Evolutionary conservation across 2,888 invertebrate genomes (phyloP), one percentile per base, ranked within the genome.

Genomic region (Caenorhabditis panamensis): DNA sequence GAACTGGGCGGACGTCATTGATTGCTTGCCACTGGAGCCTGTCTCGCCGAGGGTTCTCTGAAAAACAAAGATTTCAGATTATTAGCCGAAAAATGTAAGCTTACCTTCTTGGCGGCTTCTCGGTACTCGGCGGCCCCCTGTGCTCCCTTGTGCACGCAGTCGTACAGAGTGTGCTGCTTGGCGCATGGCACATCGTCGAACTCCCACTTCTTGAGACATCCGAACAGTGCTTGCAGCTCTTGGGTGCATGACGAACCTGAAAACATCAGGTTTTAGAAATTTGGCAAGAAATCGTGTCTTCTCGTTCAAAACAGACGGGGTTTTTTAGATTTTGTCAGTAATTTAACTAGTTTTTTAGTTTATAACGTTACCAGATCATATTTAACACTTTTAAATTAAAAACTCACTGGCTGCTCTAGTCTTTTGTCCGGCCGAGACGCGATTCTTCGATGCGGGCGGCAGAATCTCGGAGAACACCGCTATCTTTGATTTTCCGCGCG

Each of bases 131-230:
- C 71, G 22, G 87, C 88, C 13, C 75, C 84, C 49, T 72, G 68
- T 44, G 87, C 87, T 41, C 86, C 64, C 24, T 85, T 79, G 37
- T 86, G 83, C 31, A 88, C 86, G 69, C 89, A 89, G 36, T 85
- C 86, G 84, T 88, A 75, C 88, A 89, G 51, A 8, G 77, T 79
- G 69, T 89, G 88, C 51, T 89, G 86, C 56, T 84, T 84, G 1
- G 69, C 67, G 61, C 90, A 90, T 28, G 87, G 89, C 44, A 83
- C 54, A 72, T 90, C 89, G 66, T 90, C 90, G 62, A 86, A 89
- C 61, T 90, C 90, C 89, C 89, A 89, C 79, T 90, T 90, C 68
- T 89, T 88, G 63, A 90, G 67, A 61, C 90, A 90, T 28, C 87
- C 85, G 69, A 90, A 90, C 53, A 90, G 73, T 13, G 86, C 83